These are phyloP conservation scores for Azorinus chamasolen DNA, from an alignment of 2,888 invertebrate genomes.

Conservation along the genomic window DNA sequence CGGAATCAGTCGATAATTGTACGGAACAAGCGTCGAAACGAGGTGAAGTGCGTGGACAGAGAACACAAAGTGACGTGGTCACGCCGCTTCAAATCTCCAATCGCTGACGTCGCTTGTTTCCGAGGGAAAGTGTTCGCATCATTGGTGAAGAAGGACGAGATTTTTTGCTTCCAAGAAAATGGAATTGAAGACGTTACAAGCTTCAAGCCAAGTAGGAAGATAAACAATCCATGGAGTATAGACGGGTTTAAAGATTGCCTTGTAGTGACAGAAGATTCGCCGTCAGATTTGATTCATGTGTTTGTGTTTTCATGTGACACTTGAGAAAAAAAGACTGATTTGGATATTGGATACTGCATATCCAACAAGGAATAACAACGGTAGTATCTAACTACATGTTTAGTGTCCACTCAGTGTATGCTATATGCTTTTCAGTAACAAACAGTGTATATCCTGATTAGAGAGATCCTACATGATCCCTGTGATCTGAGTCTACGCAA, in stretches of 20 bases:
- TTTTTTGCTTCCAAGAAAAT: slow-evolving; percentile 52
- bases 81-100: slow-evolving; percentile 35
- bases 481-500: too few relatives aligned
- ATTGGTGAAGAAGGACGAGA: slow-evolving; percentile 44
- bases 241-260: slow-evolving; percentile 63
- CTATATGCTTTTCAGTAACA: too few relatives aligned
- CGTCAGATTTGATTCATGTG: slow-evolving; percentile 54
- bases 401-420: too few relatives aligned
- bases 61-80: slow-evolving; percentile 47
- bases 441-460: too few relatives aligned
- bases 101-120: slow-evolving; percentile 49
- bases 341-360: too few relatives aligned
- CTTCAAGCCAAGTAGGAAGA: slow-evolving; percentile 3
- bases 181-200: slow-evolving; percentile 36
- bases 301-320: slow-evolving; percentile 35
- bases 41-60: slow-evolving; percentile 40
- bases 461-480: too few relatives aligned
- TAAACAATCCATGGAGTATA: slow-evolving; percentile 51
- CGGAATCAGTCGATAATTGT: slow-evolving; percentile 41
- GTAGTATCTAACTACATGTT: too few relatives aligned
- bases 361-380: too few relatives aligned
- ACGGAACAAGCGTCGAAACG: slow-evolving; percentile 46
- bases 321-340: too few relatives aligned
- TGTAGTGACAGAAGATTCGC: slow-evolving; percentile 58
- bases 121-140: slow-evolving; percentile 52